Base-by-base conservation (phyloP, 2,888 invertebrate species). In the Cybosia mesomella region DNA sequence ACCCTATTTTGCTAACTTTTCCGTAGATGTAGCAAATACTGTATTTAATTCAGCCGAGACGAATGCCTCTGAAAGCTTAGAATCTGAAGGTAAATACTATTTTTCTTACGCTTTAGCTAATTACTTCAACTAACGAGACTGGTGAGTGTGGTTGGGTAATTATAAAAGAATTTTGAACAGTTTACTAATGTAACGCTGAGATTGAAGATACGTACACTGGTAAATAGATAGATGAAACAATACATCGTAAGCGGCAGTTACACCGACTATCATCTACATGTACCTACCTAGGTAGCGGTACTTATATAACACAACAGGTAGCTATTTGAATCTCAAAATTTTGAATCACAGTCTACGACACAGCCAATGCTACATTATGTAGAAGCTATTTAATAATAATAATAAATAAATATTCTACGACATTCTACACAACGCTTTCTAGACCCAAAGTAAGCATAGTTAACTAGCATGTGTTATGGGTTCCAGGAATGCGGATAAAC, bases 21-120 rank as follows among this genome's bases (percentile, higher is more conserved):
- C 77, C 80, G 76, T 89, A 90, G 89, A 90, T 83, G 75, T 90
- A 86, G 83, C 84, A 81, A 84, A 84, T 73, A 79, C 82, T 72
- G 64, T 88, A 64, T 84, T 80, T 82, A 83, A 79, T 71, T 69
- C 79, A 67, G 67, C 73, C 39, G 83, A 83, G 60, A 74, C 68
- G 60, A 77, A 70, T 57, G 73, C 75, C 10, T 79, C 81, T 22
- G 82, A 79, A 32, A 72, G 75, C 54, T 67, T 82, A 68, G 81
- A 84, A 72, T 73, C 77, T 65, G 81, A 86, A 85, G 86, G 85
- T 87, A 85, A 76, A 43, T 63, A 36, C 36, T 72, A 58, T 15
- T 66, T 66, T 70, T 58, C 22, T 55, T 61, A 49, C 7, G 53
- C 58, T 68, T 77, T 71, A 60, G 49, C 55, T 64, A 34, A 68